These are phyloP conservation scores for Scytalopus superciliaris DNA, from an alignment of 2,113 vertebrate genomes.

Conservation along the genomic window DNA sequence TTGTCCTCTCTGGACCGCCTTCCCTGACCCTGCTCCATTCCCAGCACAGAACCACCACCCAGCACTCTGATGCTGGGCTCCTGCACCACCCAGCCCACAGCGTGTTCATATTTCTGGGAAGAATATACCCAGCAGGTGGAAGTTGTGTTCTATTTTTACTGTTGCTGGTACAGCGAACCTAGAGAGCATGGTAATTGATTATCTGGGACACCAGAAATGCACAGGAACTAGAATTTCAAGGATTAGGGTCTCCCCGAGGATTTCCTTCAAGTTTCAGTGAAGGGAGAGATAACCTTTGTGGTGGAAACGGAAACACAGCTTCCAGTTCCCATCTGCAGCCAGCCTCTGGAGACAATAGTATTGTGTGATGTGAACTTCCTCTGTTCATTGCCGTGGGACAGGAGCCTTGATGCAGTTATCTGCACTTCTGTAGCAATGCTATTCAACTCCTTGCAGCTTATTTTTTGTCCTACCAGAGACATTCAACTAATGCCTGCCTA, in stretches of 20 bases:
- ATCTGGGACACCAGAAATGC: slow-evolving; percentile 40
- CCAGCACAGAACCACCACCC: neutral
- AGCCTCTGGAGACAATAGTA: neutral
- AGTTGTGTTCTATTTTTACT: slow-evolving; percentile 42
- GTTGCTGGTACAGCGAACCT: neutral
- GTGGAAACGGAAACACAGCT: slow-evolving; percentile 26
- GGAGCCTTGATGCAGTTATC: neutral
- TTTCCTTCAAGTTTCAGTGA: slow-evolving; percentile 14
- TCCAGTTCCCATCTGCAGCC: slow-evolving; percentile 47
- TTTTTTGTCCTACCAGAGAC: neutral
- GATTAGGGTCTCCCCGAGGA: slow-evolving; percentile 28
- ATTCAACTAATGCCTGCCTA: neutral
- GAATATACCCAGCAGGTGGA: slow-evolving; percentile 41
- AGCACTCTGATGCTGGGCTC: neutral
- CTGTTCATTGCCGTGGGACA: neutral
- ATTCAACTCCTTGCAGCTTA: neutral
- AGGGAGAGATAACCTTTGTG: slow-evolving; percentile 37
- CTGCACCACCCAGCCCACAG: neutral
- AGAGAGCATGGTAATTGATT: slow-evolving; percentile 56
- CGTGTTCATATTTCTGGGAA: slow-evolving; percentile 10
- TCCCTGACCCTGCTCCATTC: neutral
- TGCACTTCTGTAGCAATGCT: neutral
- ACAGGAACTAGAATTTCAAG: slow-evolving; percentile 56
- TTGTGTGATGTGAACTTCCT: slow-evolving; percentile 41
- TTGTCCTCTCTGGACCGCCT: rapidly evolving